Evolutionary conservation across 2,888 invertebrate species (phyloP), one percentile per base, ranked within the genome.

Genomic region (Alviniconcha strummeri): DNA sequence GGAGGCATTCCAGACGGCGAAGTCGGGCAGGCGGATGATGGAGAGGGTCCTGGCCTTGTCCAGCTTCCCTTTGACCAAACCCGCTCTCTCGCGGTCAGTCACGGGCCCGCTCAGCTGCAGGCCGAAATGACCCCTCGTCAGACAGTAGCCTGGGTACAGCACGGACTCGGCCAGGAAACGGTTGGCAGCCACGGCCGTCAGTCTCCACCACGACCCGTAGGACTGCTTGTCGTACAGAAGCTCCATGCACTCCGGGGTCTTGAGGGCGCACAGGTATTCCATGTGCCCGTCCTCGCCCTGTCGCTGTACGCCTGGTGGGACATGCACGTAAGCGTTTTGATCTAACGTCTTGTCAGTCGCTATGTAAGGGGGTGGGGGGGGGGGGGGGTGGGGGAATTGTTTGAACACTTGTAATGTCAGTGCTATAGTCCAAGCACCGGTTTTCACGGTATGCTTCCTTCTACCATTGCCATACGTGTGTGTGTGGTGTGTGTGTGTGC

Each of bases 21-120:
- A 81, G 72, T 81, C 81, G 3, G 81, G 81, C 54, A 75, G 19
- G 17, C 60, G 75, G 19, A 52, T 13, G 64, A 81, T 64, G 60
- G 75, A 64, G 75, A 74, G 8, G 36, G 60, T 75, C 5, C 75
- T 56, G 17, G n/a, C 75, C 64, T 81, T 60, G 75, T 81, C 52
- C 74, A 36, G 54, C 54, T 9, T 54, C 11, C 81, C 81, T 5
- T 19, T 36, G 11, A 36, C 11, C 60, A 81, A 52, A 54, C 54
- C 0, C 9, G 3, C 54, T 19, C 75, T 52, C 15, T 81, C 81
- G 0, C 81, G 74, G 8, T 60, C 52, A 6, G 64, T 64, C 75
- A 81, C 54, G 17, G 67, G 60, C 75, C 11, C 36, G 19, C 55
- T n/a, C 64, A 81, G 64, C 13, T 60, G 11, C 15, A 81, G 74